phyloP scores from a whole-genome alignment of 2,113 vertebrate genomes.

The Lichenostomus cassidix region DNA sequence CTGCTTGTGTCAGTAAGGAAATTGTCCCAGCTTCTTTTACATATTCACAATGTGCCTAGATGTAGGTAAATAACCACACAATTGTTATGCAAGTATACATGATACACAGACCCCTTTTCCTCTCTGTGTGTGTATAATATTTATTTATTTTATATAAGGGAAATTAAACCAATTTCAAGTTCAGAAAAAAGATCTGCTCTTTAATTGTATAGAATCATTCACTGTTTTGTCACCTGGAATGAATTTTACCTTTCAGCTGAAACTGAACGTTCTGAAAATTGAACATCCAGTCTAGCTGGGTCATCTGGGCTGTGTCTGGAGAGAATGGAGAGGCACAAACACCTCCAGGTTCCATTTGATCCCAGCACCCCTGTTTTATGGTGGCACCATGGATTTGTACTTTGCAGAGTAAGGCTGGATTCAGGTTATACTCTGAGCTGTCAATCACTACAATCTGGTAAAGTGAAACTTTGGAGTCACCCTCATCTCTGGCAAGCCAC shows the following conservation, averaged over 20 bases:
- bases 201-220: background rate
- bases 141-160: background rate
- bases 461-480: background rate
- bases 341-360: background rate
- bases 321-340: background rate
- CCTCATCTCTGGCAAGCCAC: background rate
- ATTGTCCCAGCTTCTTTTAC: background rate
- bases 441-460: background rate
- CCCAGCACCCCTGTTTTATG: background rate
- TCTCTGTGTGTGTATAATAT: background rate
- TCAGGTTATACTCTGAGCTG: background rate
- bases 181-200: background rate
- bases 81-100: background rate
- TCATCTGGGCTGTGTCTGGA: background rate
- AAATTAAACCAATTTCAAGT: background rate
- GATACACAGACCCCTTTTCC: background rate
- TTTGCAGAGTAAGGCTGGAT: background rate
- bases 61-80: background rate
- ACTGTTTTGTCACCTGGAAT: background rate
- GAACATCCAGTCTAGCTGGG: background rate
- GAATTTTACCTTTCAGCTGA: background rate
- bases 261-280: background rate
- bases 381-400: fast-evolving
- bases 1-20: background rate
- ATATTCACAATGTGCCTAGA: background rate